phyloP scores from a whole-genome alignment of 2,888 invertebrate genomes.

The Drosophila tanythrix region DNA sequence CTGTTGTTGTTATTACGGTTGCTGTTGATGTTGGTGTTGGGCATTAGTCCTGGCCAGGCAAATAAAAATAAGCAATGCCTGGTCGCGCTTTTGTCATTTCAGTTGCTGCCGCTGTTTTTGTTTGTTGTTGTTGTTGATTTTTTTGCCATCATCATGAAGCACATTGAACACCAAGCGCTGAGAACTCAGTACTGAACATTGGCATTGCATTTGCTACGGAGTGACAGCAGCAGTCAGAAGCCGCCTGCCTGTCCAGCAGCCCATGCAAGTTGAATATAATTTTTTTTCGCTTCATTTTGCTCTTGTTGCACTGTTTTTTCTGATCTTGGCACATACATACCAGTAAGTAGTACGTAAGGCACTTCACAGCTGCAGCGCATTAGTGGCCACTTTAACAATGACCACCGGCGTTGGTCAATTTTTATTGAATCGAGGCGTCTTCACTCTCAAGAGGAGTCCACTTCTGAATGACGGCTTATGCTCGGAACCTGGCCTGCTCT shows the following conservation, averaged over 20 bases:
- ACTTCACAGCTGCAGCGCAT: slow-evolving; percentile 66
- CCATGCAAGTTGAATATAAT: slow-evolving; percentile 25
- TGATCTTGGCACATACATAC: slow-evolving; percentile 31
- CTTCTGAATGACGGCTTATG: slow-evolving; percentile 38
- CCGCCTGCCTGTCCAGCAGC: slow-evolving; percentile 5
- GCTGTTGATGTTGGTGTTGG: slow-evolving; percentile 42
- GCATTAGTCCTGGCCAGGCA: slow-evolving; percentile 75
- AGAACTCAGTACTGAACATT: slow-evolving; percentile 50
- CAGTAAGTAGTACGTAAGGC: slow-evolving; percentile 39
- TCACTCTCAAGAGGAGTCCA: slow-evolving; percentile 19
- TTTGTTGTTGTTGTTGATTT: slow-evolving; percentile 16
- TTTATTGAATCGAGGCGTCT: slow-evolving; percentile 63
- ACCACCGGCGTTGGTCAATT: slow-evolving; percentile 67
- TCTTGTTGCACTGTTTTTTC: slow-evolving; percentile 11
- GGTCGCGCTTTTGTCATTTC: slow-evolving; percentile 51
- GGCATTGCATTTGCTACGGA: slow-evolving; percentile 55
- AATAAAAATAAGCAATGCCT: slow-evolving; percentile 79
- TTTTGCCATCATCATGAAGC: slow-evolving; percentile 62
- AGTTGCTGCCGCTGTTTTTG: slow-evolving; percentile 20
- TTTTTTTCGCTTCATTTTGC: slow-evolving; percentile 23
- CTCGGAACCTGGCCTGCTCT: slow-evolving; percentile 26
- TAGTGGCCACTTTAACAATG: slow-evolving; percentile 72
- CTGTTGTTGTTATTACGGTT: slow-evolving; percentile 24
- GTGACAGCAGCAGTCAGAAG: not conserved
- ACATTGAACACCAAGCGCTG: slow-evolving; percentile 65